These are phyloP conservation scores for Characodon lateralis DNA, from an alignment of 2,797 vertebrate genomes.

Conservation along the genomic window DNA sequence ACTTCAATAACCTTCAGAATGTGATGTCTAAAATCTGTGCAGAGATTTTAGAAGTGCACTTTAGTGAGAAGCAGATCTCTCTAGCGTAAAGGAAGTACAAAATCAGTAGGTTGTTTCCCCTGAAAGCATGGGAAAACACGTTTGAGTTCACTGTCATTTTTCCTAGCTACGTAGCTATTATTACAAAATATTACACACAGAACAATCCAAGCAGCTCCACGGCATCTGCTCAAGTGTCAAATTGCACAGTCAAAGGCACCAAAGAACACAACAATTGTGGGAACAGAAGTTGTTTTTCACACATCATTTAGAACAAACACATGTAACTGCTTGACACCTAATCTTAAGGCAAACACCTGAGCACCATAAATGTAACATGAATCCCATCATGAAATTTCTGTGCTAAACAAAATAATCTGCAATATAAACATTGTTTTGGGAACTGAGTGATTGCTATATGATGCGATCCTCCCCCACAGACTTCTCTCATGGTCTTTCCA, in stretches of 20 bases:
- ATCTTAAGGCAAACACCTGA: neutral
- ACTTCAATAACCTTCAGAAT: slow-evolving; percentile 42
- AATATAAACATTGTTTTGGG: neutral
- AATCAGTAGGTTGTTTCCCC: slow-evolving; percentile 20
- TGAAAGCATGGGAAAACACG: neutral
- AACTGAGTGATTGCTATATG: slow-evolving; percentile 3
- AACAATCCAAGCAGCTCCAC: neutral
- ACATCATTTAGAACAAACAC: neutral
- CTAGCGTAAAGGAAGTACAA: slow-evolving; percentile 11
- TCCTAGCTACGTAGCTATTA: slow-evolving; percentile 1
- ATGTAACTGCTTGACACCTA: neutral
- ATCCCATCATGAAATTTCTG: neutral
- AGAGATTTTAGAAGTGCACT: slow-evolving; percentile 28
- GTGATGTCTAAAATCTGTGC: slow-evolving; percentile 22
- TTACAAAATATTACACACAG: slow-evolving; percentile 1
- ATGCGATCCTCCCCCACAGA: neutral
- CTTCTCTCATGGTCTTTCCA: neutral
- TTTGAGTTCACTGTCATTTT: slow-evolving; percentile 7
- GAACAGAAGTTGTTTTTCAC: slow-evolving; percentile 1
- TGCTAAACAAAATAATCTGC: slow-evolving; percentile 2
- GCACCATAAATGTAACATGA: neutral
- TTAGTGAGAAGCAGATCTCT: slow-evolving; percentile 17
- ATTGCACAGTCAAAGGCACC: neutral
- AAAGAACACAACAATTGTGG: neutral
- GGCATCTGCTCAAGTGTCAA: neutral